Evolutionary conservation across 1,140 invertebrate species (phyloP).

Genomic region (Musca vetustissima): DNA sequence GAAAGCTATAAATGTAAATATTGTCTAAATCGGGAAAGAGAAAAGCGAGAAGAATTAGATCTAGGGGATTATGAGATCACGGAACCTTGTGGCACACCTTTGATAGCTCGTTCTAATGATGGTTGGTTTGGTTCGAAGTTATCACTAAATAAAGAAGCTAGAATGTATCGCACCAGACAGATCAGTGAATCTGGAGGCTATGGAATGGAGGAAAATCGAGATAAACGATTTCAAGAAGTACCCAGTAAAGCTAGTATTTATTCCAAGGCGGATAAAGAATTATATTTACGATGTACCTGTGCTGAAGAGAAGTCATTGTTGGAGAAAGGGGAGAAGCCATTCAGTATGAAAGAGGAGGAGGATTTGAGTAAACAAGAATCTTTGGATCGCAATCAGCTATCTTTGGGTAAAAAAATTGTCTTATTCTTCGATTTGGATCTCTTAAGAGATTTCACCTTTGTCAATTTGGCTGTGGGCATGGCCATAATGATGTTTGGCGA

Average conservation of each 20-base stretch:
- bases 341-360: conserved; percentile 38
- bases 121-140: conserved; percentile 62
- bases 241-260: conserved; percentile 31
- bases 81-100: conserved; percentile 64
- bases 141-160: conserved; percentile 57
- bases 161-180: conserved; percentile 57
- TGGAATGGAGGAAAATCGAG: conserved; percentile 38
- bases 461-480: conserved; percentile 68
- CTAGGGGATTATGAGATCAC: conserved; percentile 66
- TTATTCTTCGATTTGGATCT: conserved; percentile 69
- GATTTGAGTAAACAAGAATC: conserved; percentile 39
- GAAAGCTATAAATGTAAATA: conserved; percentile 51
- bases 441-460: conserved; percentile 65
- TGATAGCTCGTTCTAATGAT: conserved; percentile 67
- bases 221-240: conserved; percentile 56
- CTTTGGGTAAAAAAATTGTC: conserved; percentile 58
- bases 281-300: conserved; percentile 40
- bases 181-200: conserved; percentile 50
- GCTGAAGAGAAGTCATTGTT: conserved; percentile 44
- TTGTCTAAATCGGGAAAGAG: conserved; percentile 38
- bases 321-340: conserved; percentile 28
- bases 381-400: conserved; percentile 47
- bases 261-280: conserved; percentile 32
- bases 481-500: conserved; percentile 68
- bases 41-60: conserved; percentile 62